Evolutionary conservation across 2,113 vertebrate species (phyloP), one percentile per base, ranked within the genome.

Genomic region (Gallinago jamesoni): DNA sequence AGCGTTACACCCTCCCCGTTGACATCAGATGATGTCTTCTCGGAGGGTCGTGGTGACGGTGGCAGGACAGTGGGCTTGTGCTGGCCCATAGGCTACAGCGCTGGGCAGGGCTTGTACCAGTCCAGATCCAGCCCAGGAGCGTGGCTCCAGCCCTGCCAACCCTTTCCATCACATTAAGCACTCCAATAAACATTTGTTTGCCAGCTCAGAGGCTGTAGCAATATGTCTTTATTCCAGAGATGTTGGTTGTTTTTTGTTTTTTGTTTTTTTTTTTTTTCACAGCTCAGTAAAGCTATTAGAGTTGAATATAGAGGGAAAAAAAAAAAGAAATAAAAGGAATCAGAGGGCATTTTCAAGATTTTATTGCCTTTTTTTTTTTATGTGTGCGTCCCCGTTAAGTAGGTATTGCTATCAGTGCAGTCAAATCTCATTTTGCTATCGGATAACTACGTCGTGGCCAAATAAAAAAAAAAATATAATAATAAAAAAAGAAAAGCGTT

Each of bases 141-240:
- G 53, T 73, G n/a, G 55, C 70, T 89, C 33, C 70, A 80, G 63
- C 85, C 57, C 82, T 77, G 55, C 59, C 63, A 85, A 55, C 14
- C 7, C 24, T 82, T 79, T 33, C n/a, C 60, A 68, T 90, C 67
- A 35, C 0, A 4, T 74, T 48, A 81, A 60, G 23, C 27, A 39
- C 48, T 9, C 52, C 81, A 30, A 31, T 43, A 56, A 90, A 53
- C 33, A 39, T 84, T 95, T 90, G 33, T 84, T 89, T 93, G 83
- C 92, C 60, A 67, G 62, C 78, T 89, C 74, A 66, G 86, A 82
- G 53, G 62, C 86, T 84, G 31, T 82, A 79, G 53, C 60, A 52
- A 39, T 89, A 84, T 73, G 41, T 93, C 84, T 89, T 90, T 95
- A 89, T 95, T 92, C 91, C 67, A 82, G 80, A 87, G 33, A 56